These are phyloP conservation scores for Mareca strepera DNA, from an alignment of 2,797 vertebrate species.

Conservation along the genomic window DNA sequence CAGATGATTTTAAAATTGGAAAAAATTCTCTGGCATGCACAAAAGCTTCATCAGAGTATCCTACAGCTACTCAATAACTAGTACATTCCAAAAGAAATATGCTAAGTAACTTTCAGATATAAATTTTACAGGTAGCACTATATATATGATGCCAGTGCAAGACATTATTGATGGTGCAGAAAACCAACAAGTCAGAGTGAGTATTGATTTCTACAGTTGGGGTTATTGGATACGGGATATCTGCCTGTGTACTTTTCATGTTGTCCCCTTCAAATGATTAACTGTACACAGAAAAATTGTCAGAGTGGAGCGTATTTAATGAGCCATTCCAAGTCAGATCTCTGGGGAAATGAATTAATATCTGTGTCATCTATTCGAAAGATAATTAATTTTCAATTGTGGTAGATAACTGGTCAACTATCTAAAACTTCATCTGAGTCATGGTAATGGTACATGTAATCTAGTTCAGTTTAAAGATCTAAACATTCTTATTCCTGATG, in stretches of 20 bases:
- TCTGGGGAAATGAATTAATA: not conserved
- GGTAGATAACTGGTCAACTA: not conserved
- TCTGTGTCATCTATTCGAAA: not conserved
- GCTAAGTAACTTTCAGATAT: not conserved
- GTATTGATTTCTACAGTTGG: not conserved
- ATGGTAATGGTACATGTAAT: not conserved
- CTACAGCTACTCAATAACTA: not conserved
- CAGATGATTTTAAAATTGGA: not conserved
- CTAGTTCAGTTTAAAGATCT: not conserved
- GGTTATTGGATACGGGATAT: not conserved
- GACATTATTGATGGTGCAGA: not conserved
- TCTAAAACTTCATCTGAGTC: not conserved
- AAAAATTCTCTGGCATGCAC: not conserved
- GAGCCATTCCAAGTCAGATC: not conserved
- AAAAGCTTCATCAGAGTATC: constrained; percentile 33
- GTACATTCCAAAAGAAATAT: not conserved
- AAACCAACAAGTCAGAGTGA: not conserved
- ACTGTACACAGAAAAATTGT: not conserved
- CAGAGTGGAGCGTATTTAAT: not conserved
- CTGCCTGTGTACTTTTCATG: not conserved
- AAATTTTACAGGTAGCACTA: not conserved
- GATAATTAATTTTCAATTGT: not conserved
- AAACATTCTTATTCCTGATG: not conserved
- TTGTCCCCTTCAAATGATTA: not conserved
- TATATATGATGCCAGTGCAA: not conserved